Conservation (phyloP, 2,888 invertebrate species). For the Trachelus iudaicus region DNA sequence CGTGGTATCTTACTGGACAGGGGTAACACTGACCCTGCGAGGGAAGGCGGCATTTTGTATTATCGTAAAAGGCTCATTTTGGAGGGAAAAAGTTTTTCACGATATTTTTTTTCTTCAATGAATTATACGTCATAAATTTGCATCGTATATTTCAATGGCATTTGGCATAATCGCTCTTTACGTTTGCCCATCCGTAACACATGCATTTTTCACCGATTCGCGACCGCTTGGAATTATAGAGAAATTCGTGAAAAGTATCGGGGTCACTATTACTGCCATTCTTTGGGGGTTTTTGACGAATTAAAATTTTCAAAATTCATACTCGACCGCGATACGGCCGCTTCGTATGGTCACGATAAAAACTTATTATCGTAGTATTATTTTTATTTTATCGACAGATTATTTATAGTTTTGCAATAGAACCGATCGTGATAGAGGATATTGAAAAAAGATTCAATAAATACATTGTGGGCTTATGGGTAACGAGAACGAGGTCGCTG, state of each 20-base stretch:
- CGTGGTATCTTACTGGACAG: neutral
- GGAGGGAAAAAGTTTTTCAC: neutral
- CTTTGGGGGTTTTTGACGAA: neutral
- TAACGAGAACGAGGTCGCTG: neutral
- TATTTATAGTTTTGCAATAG: neutral
- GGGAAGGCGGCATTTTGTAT: neutral
- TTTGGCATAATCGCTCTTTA: neutral
- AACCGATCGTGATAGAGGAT: neutral
- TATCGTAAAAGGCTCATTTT: neutral
- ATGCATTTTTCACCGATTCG: neutral
- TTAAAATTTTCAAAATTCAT: neutral
- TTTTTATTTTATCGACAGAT: neutral
- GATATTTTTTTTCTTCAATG: neutral
- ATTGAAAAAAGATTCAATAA: neutral
- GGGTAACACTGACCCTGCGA: neutral
- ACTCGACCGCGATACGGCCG: neutral
- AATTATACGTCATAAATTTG: neutral
- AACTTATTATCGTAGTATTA: neutral
- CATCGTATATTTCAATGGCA: neutral
- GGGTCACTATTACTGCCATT: neutral
- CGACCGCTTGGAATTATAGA: neutral
- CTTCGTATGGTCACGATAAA: neutral
- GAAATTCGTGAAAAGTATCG: neutral
- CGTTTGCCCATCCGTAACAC: neutral
- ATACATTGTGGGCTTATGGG: neutral